phyloP scores from a whole-genome alignment of 2,888 invertebrate species.

The Chouioia cunea region DNA sequence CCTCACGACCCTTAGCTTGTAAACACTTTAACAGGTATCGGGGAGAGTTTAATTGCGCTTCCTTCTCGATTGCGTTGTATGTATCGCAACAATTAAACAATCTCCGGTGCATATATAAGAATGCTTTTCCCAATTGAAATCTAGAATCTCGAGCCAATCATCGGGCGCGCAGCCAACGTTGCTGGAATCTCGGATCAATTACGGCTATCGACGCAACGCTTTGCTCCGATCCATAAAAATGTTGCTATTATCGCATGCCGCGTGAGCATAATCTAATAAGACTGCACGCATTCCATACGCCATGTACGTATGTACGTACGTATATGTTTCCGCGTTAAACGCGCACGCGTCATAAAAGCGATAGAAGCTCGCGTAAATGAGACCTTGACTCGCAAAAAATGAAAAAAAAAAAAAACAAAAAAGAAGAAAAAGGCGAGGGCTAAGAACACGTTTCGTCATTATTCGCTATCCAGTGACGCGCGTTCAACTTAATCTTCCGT shows the following conservation, averaged over 20 bases:
- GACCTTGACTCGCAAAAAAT: conserved; percentile 12
- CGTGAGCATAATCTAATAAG: neutral
- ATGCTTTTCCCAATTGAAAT: no score
- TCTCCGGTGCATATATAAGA: neutral
- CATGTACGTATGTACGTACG: neutral
- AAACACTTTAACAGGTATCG: no score
- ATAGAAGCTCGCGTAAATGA: conserved; percentile 19
- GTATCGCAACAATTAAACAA: conserved; percentile 4
- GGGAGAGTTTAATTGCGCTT: no score
- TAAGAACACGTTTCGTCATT: conserved; percentile 33
- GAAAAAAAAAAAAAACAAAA: neutral
- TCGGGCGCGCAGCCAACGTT: no score
- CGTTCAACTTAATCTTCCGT: neutral
- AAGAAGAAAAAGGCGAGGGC: neutral
- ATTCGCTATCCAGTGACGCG: conserved; percentile 33
- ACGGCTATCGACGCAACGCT: neutral
- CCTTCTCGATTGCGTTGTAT: no score
- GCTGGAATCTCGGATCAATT: no score
- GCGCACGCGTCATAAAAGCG: neutral
- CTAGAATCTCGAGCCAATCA: no score
- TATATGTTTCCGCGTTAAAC: conserved; percentile 17
- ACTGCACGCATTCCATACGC: neutral
- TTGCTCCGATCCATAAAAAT: conserved; percentile 12
- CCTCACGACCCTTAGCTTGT: no score
- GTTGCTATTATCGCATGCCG: conserved; percentile 11